A percentile compares a stretch with the other conserved stretches of the same genome.
These are phyloP conservation scores for Margaritifera margaritifera DNA, from an alignment of 2,888 invertebrate genomes.

Conservation along the genomic window DNA sequence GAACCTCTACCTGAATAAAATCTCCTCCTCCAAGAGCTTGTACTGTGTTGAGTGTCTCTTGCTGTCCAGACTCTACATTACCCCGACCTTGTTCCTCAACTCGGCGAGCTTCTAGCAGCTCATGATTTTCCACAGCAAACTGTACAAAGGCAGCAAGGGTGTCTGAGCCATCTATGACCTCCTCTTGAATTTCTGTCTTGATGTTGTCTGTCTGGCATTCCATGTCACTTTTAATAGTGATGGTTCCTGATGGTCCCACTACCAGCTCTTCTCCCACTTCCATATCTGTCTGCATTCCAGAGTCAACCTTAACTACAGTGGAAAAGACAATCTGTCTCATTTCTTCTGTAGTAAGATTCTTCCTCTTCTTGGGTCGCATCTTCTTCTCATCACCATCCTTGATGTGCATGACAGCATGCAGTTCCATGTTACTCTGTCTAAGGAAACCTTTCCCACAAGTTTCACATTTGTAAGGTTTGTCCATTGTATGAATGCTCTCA, in stretches of 20 bases:
- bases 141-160: slow-evolving; percentile 26
- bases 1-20: slow-evolving; percentile 4
- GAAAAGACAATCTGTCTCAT: slow-evolving; percentile 36
- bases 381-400: slow-evolving; percentile 16
- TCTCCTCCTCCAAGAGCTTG: neutral
- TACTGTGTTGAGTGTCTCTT: too few species aligned
- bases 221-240: too few species aligned
- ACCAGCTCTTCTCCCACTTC: slow-evolving; percentile 21
- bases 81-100: too few species aligned
- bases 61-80: too few species aligned
- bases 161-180: slow-evolving; percentile 10
- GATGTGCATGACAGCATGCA: slow-evolving; percentile 42
- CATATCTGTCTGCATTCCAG: slow-evolving; percentile 32
- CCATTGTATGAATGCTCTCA: slow-evolving; percentile 31
- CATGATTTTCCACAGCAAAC: slow-evolving; percentile 25
- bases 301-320: slow-evolving; percentile 30
- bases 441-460: slow-evolving; percentile 35
- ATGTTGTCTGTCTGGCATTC: too few species aligned
- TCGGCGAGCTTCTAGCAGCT: too few species aligned
- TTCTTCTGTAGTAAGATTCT: slow-evolving; percentile 25
- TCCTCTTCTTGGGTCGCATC: slow-evolving; percentile 23
- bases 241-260: too few species aligned
- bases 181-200: neutral
- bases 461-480: slow-evolving; percentile 31
- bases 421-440: slow-evolving; percentile 35